Evolutionary conservation across 2,888 invertebrate genomes (phyloP).

Genomic region (Xestia ashworthii): DNA sequence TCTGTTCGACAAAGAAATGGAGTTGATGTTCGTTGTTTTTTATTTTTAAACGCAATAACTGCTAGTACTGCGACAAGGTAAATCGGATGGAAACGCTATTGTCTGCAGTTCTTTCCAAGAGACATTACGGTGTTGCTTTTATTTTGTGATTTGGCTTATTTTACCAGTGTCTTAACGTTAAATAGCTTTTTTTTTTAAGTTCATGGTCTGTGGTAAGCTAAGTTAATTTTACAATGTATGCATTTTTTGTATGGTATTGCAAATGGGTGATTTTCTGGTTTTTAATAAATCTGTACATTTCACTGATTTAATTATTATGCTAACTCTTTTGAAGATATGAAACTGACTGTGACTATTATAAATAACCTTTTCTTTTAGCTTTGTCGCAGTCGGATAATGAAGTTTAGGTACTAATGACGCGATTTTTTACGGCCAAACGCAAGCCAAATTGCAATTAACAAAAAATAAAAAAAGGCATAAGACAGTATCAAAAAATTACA

Average conservation of each 20-base stretch:
- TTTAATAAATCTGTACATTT: neutral
- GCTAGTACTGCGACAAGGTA: conserved; percentile 11
- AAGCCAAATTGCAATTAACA: too few relatives aligned
- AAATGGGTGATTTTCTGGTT: neutral
- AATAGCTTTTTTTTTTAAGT: neutral
- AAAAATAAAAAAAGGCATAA: too few relatives aligned
- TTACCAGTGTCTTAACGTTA: neutral
- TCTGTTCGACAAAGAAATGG: neutral
- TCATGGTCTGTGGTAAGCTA: neutral
- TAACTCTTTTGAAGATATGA: neutral
- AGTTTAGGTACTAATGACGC: too few relatives aligned
- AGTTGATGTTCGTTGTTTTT: conserved; percentile 14
- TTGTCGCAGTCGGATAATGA: too few relatives aligned
- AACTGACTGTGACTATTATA: neutral
- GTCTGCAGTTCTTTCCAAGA: conserved; percentile 20
- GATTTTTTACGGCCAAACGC: neutral
- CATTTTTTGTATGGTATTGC: neutral
- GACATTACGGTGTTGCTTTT: neutral
- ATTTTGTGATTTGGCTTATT: conserved; percentile 3
- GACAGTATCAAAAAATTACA: too few relatives aligned
- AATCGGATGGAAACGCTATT: conserved; percentile 44
- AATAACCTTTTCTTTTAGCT: too few relatives aligned
- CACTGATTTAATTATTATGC: neutral
- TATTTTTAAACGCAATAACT: conserved; percentile 31
- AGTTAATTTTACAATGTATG: neutral